Evolutionary conservation across 1,140 invertebrate genomes (phyloP), one percentile per base, ranked within the genome.

Genomic region (Pomacea maculata): DNA sequence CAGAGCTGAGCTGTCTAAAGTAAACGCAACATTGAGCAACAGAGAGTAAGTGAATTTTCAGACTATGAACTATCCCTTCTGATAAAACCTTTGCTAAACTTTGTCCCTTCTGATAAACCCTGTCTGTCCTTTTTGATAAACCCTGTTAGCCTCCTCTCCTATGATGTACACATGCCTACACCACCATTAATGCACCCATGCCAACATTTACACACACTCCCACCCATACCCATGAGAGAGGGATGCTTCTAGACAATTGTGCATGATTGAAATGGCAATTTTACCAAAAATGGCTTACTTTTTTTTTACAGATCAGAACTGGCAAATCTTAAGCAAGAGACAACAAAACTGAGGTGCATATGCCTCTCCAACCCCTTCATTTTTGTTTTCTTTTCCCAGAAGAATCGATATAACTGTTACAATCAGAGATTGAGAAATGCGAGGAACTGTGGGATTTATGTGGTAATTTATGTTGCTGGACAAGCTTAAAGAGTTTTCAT

Each of bases 301-400:
- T 80, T 19, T 45, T 73, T 67, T 86, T 90, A 9, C 87, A 91
- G 85, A 82, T 83, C 87, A 65, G 92, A 92, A 64, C n/a, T 90
- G 14, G 84, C 83, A 12, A 83, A 82, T 61, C 52, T 80, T 1
- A 91, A 87, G 78, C 82, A 85, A 82, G 88, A 91, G 78, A 65
- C 82, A 10, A 80, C 65, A 15, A 86, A 87, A 84, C 63, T 85
- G 65, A 84, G 79, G 89, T 90, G 82, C 78, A 86, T 83, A 45
- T 45, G 6, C 34, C 34, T 6, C 34, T 6, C 34, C 34, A 45
- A 4, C 6, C 34, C 34, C 34, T 45, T 45, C 34, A 45, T 45
- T 45, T 45, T 45, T 45, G 34, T 45, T 45, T 4, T 45, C 2
- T 45, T 45, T 45, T 45, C 34, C 25, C 6, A 6, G 34, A 45